phyloP scores from a whole-genome alignment of 1,140 invertebrate genomes.

The Drosophila elegans region DNA sequence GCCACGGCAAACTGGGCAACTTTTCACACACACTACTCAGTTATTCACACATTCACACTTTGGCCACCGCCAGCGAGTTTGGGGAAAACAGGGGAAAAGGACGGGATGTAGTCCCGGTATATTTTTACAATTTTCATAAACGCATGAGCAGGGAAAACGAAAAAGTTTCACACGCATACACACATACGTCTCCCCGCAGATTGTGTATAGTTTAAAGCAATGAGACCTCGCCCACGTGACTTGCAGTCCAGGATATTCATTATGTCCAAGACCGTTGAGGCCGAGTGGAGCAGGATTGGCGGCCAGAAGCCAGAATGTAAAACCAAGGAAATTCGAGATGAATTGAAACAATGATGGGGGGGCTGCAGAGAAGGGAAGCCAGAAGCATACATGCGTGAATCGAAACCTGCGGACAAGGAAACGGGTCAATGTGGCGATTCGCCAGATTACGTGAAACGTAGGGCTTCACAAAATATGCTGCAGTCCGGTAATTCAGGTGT shows the following conservation, averaged over 20 bases:
- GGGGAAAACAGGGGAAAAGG: not conserved
- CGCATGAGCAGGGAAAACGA: constrained; percentile 38
- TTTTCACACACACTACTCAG: constrained; percentile 33
- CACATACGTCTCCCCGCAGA: not conserved
- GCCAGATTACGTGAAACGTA: constrained; percentile 9
- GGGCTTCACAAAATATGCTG: not conserved
- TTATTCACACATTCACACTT: constrained; percentile 55
- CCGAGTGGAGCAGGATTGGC: constrained; percentile 19
- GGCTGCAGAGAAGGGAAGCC: constrained; percentile 1
- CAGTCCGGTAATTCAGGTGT: not conserved
- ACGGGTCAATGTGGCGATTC: constrained; percentile 11
- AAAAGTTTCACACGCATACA: constrained; percentile 23
- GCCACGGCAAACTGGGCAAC: constrained; percentile 43
- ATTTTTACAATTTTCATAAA: constrained; percentile 69
- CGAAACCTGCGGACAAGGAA: constrained; percentile 30
- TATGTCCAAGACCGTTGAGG: constrained; percentile 8
- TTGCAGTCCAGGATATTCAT: constrained; percentile 24
- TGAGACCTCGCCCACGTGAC: constrained; percentile 11
- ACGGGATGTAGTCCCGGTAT: constrained; percentile 19
- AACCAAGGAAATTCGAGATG: constrained; percentile 12
- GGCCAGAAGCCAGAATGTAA: constrained; percentile 22
- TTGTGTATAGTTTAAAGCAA: constrained; percentile 40
- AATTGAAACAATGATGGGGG: not conserved
- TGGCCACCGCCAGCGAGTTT: constrained; percentile 24
- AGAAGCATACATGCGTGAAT: constrained; percentile 26